These are phyloP conservation scores for Tadarida brasiliensis DNA, from an alignment of 2,797 vertebrate species.

Conservation along the genomic window DNA sequence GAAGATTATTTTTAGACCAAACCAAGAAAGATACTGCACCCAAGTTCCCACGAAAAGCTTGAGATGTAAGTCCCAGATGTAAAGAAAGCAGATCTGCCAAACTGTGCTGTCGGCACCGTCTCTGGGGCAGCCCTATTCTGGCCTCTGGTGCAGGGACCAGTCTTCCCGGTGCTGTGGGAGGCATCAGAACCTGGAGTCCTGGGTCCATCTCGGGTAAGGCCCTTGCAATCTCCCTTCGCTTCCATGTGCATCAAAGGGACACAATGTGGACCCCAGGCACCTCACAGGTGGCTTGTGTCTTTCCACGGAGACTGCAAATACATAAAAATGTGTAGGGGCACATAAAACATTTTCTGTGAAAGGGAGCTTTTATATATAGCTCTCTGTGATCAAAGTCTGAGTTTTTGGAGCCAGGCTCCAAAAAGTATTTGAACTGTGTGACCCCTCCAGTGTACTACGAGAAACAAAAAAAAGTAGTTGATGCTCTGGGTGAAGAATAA, in stretches of 20 bases:
- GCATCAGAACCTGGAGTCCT: not conserved
- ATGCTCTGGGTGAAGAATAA: not conserved
- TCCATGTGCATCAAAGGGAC: not conserved
- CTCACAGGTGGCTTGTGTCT: not conserved
- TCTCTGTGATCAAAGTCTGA: not conserved
- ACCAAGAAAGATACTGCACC: conserved; percentile 57
- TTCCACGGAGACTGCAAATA: not conserved
- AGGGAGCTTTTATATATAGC: not conserved
- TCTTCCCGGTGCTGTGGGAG: not conserved
- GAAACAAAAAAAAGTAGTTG: not conserved
- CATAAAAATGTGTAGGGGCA: not conserved
- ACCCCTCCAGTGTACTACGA: not conserved
- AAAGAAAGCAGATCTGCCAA: conserved; percentile 61
- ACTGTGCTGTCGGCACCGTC: not conserved
- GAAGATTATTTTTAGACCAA: conserved; percentile 71
- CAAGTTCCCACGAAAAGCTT: conserved; percentile 62
- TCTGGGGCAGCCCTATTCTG: not conserved
- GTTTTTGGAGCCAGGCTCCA: not conserved
- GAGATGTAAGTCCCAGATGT: conserved; percentile 59
- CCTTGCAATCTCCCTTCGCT: not conserved
- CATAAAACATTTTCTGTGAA: not conserved
- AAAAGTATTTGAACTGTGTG: not conserved
- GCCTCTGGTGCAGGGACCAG: not conserved
- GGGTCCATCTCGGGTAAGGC: not conserved
- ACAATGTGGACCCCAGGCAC: not conserved